Percentiles rank a stretch among this genome's conserved stretches.
These are phyloP conservation scores for Drosophila virilis DNA, from an alignment of 1,140 invertebrate species.

Conservation along the genomic window DNA sequence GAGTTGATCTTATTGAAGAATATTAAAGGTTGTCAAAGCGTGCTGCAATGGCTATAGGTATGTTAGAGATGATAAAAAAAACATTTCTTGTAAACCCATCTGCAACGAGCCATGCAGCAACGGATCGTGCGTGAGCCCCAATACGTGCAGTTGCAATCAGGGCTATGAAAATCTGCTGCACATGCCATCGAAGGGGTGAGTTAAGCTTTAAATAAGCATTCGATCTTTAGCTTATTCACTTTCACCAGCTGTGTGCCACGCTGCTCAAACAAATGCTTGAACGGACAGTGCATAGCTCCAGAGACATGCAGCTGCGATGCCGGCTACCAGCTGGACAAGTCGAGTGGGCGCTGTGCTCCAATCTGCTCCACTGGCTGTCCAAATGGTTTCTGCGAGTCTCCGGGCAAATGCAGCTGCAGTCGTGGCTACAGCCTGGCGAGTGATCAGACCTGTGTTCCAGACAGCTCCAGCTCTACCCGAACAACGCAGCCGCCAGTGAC, in stretches of 20 bases:
- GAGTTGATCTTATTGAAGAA: too few relatives aligned
- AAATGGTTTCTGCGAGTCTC: too few relatives aligned
- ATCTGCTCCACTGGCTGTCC: too few relatives aligned
- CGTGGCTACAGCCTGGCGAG: too few relatives aligned
- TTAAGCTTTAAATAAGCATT: background rate
- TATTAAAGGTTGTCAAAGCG: too few relatives aligned
- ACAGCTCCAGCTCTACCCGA: too few relatives aligned
- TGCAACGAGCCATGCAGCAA: background rate
- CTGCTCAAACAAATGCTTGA: background rate
- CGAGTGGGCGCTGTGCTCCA: background rate
- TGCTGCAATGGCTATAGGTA: background rate
- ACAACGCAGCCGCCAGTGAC: background rate
- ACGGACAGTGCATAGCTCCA: slow-evolving; percentile 1
- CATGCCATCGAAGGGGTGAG: background rate
- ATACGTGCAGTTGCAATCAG: background rate
- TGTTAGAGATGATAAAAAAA: too few relatives aligned
- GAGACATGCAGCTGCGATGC: slow-evolving; percentile 2
- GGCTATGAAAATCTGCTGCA: background rate
- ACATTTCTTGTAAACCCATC: background rate
- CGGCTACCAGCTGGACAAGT: background rate
- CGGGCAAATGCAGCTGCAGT: too few relatives aligned
- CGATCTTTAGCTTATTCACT: too few relatives aligned
- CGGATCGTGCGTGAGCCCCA: background rate
- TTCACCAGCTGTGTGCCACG: slow-evolving; percentile 5
- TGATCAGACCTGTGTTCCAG: too few relatives aligned